Evolutionary conservation across 2,113 vertebrate genomes (phyloP).

Genomic region (Pitta sordida): DNA sequence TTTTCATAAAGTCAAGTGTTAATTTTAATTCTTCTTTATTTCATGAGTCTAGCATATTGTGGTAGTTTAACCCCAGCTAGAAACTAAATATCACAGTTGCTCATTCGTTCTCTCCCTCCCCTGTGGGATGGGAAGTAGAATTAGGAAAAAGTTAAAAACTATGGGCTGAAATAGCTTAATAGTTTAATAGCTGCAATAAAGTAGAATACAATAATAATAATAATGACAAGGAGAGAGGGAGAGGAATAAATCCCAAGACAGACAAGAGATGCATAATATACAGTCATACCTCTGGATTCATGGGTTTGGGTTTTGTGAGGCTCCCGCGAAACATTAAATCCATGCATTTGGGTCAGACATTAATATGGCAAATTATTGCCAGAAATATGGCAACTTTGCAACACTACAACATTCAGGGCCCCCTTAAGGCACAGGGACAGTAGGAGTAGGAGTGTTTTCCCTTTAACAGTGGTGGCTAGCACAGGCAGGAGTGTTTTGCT

Average conservation of each 20-base stretch:
- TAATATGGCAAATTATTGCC: too few species aligned
- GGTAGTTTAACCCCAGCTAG: not conserved
- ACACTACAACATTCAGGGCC: too few species aligned
- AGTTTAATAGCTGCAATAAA: not conserved
- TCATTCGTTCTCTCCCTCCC: not conserved
- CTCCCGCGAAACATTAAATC: too few species aligned
- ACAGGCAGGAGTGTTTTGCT: too few species aligned
- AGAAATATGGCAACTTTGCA: too few species aligned
- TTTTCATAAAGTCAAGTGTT: not conserved
- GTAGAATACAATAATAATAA: not conserved
- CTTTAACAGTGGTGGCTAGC: too few species aligned
- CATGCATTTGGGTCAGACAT: too few species aligned
- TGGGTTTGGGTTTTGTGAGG: too few species aligned
- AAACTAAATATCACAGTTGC: not conserved
- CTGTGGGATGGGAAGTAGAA: not conserved
- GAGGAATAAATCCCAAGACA: not conserved
- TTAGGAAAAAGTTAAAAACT: not conserved
- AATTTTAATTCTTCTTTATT: not conserved
- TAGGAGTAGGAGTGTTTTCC: too few species aligned
- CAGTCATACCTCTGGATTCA: too few species aligned
- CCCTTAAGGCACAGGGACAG: too few species aligned
- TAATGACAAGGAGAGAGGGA: not conserved
- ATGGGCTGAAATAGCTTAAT: not conserved
- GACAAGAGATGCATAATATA: not conserved
- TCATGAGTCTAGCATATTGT: not conserved